Evolutionary conservation across 2,888 invertebrate species (phyloP).

Genomic region (Ichneumon xanthorius): DNA sequence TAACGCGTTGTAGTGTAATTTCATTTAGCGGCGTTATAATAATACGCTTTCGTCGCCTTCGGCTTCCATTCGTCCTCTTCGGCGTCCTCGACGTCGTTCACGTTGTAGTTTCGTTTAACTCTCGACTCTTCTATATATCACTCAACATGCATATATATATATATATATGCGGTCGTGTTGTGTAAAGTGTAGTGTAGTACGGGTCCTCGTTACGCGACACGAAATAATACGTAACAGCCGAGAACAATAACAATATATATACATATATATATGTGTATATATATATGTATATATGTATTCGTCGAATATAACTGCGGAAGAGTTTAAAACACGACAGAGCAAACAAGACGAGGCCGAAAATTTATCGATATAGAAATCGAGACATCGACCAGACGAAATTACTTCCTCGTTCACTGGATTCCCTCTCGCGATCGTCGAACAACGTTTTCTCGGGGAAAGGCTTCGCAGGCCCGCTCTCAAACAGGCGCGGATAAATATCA

Average conservation of each 20-base stretch:
- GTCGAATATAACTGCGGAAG: not conserved
- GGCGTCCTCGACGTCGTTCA: not conserved
- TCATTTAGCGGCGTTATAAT: conserved; percentile 67
- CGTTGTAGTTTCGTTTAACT: conserved; percentile 48
- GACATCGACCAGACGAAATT: conserved; percentile 45
- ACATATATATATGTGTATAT: not conserved
- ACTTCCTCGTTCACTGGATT: conserved; percentile 56
- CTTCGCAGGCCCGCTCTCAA: not conserved
- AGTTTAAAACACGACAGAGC: conserved; percentile 1
- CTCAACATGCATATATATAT: not conserved
- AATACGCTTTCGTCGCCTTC: conserved; percentile 63
- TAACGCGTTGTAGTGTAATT: conserved; percentile 49
- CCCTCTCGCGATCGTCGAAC: conserved; percentile 20
- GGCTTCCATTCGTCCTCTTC: conserved; percentile 30
- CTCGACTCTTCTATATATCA: conserved; percentile 40
- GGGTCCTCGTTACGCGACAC: not conserved
- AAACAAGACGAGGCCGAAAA: conserved; percentile 37
- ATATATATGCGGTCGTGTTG: not conserved
- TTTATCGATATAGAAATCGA: conserved; percentile 59
- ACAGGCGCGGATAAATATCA: not conserved
- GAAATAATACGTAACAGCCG: conserved; percentile 5
- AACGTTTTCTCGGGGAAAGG: not conserved
- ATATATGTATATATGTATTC: not conserved
- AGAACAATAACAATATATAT: conserved; percentile 5
- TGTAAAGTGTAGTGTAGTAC: not conserved